These are phyloP conservation scores for Cirrhinus molitorella DNA, from an alignment of 2,797 vertebrate genomes.

Conservation along the genomic window DNA sequence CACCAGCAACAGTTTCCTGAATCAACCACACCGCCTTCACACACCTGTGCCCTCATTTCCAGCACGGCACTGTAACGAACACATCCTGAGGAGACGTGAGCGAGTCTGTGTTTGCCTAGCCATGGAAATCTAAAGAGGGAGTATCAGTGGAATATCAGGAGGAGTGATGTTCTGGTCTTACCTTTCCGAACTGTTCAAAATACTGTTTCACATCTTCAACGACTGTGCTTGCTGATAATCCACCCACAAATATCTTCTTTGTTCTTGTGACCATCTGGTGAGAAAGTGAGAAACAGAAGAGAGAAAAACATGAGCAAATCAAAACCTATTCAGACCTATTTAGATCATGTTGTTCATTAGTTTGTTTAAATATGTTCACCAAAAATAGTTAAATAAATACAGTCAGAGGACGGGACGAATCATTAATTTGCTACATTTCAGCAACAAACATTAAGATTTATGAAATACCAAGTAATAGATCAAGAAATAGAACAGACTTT, in stretches of 20 bases:
- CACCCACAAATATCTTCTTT: constrained; percentile 99
- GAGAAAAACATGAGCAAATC: constrained; percentile 11
- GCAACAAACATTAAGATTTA: neutral
- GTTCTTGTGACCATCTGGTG: constrained; percentile 99
- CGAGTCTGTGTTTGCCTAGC: neutral
- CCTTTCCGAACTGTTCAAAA: constrained; percentile 99
- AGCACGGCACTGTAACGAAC: constrained; percentile 7
- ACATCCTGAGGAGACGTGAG: constrained; percentile 1
- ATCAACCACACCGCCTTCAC: constrained; percentile 20
- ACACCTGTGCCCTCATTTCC: constrained; percentile 36
- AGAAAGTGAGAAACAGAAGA: constrained; percentile 51
- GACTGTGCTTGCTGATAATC: constrained; percentile 97
- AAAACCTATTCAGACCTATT: constrained; percentile 49
- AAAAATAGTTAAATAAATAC: neutral
- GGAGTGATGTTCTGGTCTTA: constrained; percentile 73
- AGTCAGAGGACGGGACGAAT: neutral
- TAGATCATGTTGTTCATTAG: neutral
- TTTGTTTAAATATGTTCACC: neutral
- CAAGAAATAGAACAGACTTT: neutral
- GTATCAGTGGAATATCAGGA: neutral
- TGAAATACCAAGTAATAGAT: constrained; percentile 1
- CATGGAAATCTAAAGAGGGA: neutral
- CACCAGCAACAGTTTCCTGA: constrained; percentile 25
- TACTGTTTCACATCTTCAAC: constrained; percentile 99
- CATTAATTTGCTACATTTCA: neutral